phyloP scores from a whole-genome alignment of 64 coral and sea anemone genomes.

The Montipora capricornis region DNA sequence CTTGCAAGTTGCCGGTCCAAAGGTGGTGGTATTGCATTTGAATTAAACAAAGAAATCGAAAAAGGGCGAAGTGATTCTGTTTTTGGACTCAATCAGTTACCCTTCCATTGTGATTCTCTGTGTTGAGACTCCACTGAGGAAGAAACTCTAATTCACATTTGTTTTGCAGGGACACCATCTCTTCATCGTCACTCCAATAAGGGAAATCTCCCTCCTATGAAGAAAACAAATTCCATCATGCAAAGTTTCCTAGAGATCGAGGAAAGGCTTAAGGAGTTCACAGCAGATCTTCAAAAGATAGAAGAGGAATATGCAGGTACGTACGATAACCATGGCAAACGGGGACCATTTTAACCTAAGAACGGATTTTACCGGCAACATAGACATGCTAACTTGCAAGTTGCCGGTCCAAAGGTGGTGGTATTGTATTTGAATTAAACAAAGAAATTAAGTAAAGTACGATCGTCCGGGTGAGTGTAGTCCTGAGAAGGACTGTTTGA shows the following conservation, averaged over 20 bases:
- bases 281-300: constrained; percentile 3
- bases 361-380: too few relatives aligned
- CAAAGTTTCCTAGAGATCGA: constrained; percentile 35
- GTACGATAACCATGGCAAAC: not conserved
- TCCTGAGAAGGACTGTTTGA: too few relatives aligned
- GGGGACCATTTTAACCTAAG: not conserved
- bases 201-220: not conserved
- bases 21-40: too few relatives aligned
- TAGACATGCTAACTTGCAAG: too few relatives aligned
- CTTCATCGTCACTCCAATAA: not conserved
- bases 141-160: not conserved
- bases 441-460: too few relatives aligned
- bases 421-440: too few relatives aligned
- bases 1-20: too few relatives aligned
- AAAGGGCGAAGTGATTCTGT: too few relatives aligned
- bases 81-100: too few relatives aligned
- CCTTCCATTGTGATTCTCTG: not conserved
- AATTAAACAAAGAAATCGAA: too few relatives aligned
- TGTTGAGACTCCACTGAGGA: not conserved
- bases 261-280: constrained; percentile 27
- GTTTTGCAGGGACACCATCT: not conserved
- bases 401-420: too few relatives aligned
- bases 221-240: constrained; percentile 15
- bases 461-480: too few relatives aligned
- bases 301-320: not conserved